Percentiles rank a stretch among this genome's conserved stretches.
These are phyloP conservation scores for fruit fly (Drosophila melanogaster) DNA, from an alignment of 1,140 invertebrate genomes.

Conservation along the genomic window DNA sequence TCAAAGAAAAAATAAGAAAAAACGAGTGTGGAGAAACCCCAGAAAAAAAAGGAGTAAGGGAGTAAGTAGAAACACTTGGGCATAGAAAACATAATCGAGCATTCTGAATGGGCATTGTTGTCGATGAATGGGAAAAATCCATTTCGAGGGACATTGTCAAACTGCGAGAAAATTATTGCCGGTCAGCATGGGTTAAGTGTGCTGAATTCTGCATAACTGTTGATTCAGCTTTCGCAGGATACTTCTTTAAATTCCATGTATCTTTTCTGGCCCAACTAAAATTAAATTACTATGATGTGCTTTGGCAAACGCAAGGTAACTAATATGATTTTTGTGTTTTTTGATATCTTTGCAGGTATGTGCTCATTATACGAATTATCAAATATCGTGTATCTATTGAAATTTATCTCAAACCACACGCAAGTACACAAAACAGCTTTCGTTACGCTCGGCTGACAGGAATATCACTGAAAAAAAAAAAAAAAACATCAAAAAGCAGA, in stretches of 20 bases:
- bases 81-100: constrained; percentile 36
- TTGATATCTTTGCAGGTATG: constrained; percentile 65
- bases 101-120: constrained; percentile 44
- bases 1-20: constrained; percentile 54
- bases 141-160: constrained; percentile 64
- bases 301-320: background rate
- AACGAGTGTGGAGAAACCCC: constrained; percentile 12
- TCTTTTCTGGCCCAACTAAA: background rate
- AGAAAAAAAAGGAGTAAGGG: constrained; percentile 12
- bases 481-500: too few species aligned
- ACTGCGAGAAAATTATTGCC: constrained; percentile 49
- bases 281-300: constrained; percentile 1
- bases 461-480: constrained; percentile 33
- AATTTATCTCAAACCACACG: constrained; percentile 30
- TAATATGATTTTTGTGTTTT: constrained; percentile 1
- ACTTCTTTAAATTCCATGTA: constrained; percentile 1
- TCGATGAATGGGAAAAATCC: constrained; percentile 34
- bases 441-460: constrained; percentile 18
- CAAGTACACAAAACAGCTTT: constrained; percentile 50
- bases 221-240: constrained; percentile 44
- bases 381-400: constrained; percentile 29
- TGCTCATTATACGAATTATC: constrained; percentile 11
- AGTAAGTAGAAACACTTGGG: constrained; percentile 4
- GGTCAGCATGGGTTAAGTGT: constrained; percentile 52
- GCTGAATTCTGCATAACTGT: constrained; percentile 20